Conservation (phyloP, 1,140 invertebrate genomes). For the fruit fly (Drosophila melanogaster) region Release_6_plus_ISO1_MT NT_033777.3:14769501-14770000, state of each 20-base stretch:
- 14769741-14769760: background rate
- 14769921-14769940: conserved; percentile 56
- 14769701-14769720: background rate
- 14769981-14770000: conserved; percentile 40
- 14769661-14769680: too few species aligned
- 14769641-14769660: too few species aligned
- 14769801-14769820: conserved; percentile 39
- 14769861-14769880: conserved; percentile 64
- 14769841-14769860: conserved; percentile 52
- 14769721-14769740: background rate
- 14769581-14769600: background rate
- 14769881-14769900: conserved; percentile 25
- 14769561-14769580: background rate
- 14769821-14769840: conserved; percentile 58
- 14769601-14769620: conserved; percentile 27
- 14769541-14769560: conserved; percentile 13
- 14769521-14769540: conserved; percentile 1
- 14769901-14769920: conserved; percentile 36
- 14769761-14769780: background rate
- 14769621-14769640: background rate
- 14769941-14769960: conserved; percentile 55
- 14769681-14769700: too few species aligned
- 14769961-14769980: conserved; percentile 30
- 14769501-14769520: background rate
- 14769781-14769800: conserved; percentile 27